phyloP scores from a whole-genome alignment of 2,888 invertebrate genomes.

The Silvanus unidentatus region DNA sequence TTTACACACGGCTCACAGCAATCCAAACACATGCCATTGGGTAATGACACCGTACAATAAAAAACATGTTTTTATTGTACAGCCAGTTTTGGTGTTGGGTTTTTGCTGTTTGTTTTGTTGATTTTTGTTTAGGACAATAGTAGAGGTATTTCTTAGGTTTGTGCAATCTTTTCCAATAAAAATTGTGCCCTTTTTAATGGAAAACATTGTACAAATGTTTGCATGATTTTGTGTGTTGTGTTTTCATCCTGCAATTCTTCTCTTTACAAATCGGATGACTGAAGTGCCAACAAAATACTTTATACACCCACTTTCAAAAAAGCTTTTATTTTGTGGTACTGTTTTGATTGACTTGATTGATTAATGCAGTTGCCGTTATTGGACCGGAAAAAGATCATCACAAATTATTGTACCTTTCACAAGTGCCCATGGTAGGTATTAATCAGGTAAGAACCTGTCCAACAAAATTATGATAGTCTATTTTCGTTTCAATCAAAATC shows the following conservation, averaged over 20 bases:
- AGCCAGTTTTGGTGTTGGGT: not conserved
- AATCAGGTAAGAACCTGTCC: conserved; percentile 34
- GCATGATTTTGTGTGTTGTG: conserved; percentile 13
- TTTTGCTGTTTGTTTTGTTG: conserved; percentile 7
- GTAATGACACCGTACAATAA: conserved; percentile 47
- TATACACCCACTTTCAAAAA: conserved; percentile 1
- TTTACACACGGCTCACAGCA: conserved; percentile 54
- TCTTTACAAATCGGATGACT: conserved; percentile 1
- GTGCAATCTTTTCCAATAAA: too few species aligned
- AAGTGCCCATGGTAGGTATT: conserved; percentile 52
- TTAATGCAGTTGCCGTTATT: conserved; percentile 49
- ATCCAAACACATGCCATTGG: conserved; percentile 66
- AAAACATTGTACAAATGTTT: not conserved
- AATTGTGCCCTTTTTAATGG: not conserved
- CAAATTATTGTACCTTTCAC: conserved; percentile 53
- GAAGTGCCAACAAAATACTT: conserved; percentile 17
- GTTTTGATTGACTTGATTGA: conserved; percentile 26
- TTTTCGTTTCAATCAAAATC: too few species aligned
- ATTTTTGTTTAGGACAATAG: conserved; percentile 6
- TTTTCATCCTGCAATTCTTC: not conserved
- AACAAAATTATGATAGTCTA: not conserved
- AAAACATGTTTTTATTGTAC: too few species aligned
- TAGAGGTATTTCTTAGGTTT: too few species aligned
- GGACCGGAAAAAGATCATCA: conserved; percentile 54
- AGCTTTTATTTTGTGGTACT: not conserved